Base-by-base conservation (phyloP, 2,113 vertebrate species). In the Ellobius talpinus region DNA sequence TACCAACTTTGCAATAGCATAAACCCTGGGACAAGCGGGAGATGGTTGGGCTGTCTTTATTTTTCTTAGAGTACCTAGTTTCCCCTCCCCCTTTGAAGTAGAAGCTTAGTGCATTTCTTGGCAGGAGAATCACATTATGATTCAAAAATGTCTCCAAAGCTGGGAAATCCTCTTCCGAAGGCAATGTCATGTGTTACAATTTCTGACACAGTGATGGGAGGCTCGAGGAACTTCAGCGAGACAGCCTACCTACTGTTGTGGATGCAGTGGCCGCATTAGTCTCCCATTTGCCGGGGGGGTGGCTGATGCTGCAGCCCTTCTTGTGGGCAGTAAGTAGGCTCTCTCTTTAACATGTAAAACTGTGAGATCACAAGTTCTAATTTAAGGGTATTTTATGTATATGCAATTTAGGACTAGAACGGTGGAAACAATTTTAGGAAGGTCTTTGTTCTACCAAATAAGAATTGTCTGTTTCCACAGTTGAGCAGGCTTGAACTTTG, bases 321-420 rank as follows among this genome's bases (percentile, higher is more conserved):
- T 3, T 39, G 17, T 5, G 45, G 58, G 19, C 55, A 73, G 26
- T 55, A 2, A 26, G 11, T 31, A 31, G 14, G 19, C 2, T 42
- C 21, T 76, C 26, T 16, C 50, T 36, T 85, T 58, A 82, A 8
- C 26, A 61, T 79, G 61, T 47, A 45, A 87, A 82, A 58, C 23
- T 0, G 1, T 23, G 23, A n/a, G 26, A 55, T 65, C 17, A 39
- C 84, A 2, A 78, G 91, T 93, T 72, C 55, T n/a, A 66, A 90
- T 72, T 50, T 42, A 61, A 88, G 77, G 55, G 45, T 31, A 47
- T 90, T 97, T 93, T 96, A 87, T 91, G 39, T 19, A 29, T 5
- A 47, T 6, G 1, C 52, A 24, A 76, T 96, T 93, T 94, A 33
- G 84, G 17, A 91, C 90, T 86, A 33, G 21, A 33, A 23, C 31